phyloP scores from a whole-genome alignment of 2,888 invertebrate genomes.

The Imbricaverruca yamaguchii region DNA sequence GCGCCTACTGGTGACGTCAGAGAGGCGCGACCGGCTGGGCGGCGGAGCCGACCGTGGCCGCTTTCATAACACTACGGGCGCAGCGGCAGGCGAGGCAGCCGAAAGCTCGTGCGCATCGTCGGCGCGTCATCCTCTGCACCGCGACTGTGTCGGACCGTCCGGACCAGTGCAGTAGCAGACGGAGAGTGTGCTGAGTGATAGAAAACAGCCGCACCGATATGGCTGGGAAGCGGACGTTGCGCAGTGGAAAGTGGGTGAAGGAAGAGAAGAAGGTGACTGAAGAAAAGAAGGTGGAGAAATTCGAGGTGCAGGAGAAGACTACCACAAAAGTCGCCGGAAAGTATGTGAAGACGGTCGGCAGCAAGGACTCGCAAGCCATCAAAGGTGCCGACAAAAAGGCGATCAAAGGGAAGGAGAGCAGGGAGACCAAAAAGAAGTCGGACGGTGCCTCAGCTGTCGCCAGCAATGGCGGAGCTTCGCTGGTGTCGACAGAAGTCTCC shows the following conservation, averaged over 20 bases:
- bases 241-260: slow-evolving; percentile 6
- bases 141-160: neutral
- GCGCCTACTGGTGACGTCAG: neutral
- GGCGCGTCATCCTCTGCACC: neutral
- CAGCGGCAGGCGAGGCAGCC: neutral
- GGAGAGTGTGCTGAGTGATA: neutral
- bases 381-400: neutral
- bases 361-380: neutral
- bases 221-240: neutral
- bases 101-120: neutral
- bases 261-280: neutral
- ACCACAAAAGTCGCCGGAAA: neutral
- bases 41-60: neutral
- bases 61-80: slow-evolving; percentile 2
- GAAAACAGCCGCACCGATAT: neutral
- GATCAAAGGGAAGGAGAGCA: neutral
- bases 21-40: neutral
- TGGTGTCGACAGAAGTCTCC: neutral
- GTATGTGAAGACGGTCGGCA: neutral
- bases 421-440: neutral
- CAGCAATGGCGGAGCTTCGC: neutral
- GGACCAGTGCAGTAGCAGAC: neutral
- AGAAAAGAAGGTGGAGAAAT: slow-evolving; percentile 10
- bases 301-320: slow-evolving; percentile 13
- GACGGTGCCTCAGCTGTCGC: neutral